phyloP scores from a whole-genome alignment of 2,888 invertebrate genomes.

The Drosophila pseudotalamancana region DNA sequence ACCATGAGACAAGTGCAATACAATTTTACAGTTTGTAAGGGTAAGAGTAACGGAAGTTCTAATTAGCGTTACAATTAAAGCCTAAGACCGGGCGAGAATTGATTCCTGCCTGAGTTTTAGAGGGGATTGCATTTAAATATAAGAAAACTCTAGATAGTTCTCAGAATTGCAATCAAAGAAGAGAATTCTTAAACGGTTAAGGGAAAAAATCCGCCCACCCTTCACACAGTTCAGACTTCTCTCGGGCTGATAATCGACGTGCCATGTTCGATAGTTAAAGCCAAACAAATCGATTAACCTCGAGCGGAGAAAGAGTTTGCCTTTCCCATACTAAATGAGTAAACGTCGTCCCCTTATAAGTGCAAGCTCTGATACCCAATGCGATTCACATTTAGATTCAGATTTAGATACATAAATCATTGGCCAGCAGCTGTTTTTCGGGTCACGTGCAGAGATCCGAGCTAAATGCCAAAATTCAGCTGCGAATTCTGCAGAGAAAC shows the following conservation, averaged over 20 bases:
- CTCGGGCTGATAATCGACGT: constrained; percentile 6
- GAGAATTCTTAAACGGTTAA: too few species aligned
- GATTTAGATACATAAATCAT: constrained; percentile 40
- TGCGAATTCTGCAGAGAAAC: constrained; percentile 33
- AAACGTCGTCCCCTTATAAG: constrained; percentile 4
- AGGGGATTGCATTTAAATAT: too few species aligned
- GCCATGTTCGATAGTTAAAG: constrained; percentile 3
- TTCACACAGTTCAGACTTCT: neutral
- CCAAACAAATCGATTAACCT: constrained; percentile 19
- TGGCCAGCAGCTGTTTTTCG: constrained; percentile 38
- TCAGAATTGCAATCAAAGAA: neutral
- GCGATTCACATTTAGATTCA: constrained; percentile 1
- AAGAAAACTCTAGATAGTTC: too few species aligned
- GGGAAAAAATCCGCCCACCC: neutral
- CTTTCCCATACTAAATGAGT: constrained; percentile 7
- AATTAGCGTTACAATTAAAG: too few species aligned
- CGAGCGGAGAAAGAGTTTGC: constrained; percentile 18
- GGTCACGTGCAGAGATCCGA: constrained; percentile 37
- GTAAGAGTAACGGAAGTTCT: too few species aligned
- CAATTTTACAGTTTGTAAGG: neutral
- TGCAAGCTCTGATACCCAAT: neutral
- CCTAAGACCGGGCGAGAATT: too few species aligned
- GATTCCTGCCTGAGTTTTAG: too few species aligned
- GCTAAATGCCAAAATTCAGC: constrained; percentile 38
- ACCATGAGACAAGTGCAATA: constrained; percentile 12